phyloP scores from a whole-genome alignment of 2,113 vertebrate species.

The Varanus komodoensis region DNA sequence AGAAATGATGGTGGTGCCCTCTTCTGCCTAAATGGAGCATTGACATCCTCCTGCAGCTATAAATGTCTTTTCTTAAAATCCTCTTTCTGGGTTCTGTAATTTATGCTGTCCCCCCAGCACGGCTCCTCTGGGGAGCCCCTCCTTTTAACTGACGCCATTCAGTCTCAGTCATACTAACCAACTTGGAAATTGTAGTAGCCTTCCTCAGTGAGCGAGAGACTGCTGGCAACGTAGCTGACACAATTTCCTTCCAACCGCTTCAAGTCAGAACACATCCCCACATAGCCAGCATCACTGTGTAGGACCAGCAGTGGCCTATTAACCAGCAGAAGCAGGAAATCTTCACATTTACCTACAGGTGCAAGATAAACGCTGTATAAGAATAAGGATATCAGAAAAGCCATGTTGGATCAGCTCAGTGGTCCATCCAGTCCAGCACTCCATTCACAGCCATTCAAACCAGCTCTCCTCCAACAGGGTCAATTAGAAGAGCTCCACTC shows the following conservation, averaged over 20 bases:
- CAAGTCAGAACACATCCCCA: slow-evolving; percentile 31
- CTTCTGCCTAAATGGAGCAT: not conserved
- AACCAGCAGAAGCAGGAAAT: slow-evolving; percentile 45
- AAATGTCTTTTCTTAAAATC: not conserved
- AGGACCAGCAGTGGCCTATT: slow-evolving; percentile 53
- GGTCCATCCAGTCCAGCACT: too few relatives aligned
- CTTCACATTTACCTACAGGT: slow-evolving; percentile 33
- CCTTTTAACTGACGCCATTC: not conserved
- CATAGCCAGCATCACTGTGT: slow-evolving; percentile 52
- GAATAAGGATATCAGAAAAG: too few relatives aligned
- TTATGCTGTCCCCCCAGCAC: not conserved
- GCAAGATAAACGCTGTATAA: not conserved
- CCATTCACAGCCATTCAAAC: too few relatives aligned
- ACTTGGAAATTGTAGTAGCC: slow-evolving; percentile 51
- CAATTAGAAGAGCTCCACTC: too few relatives aligned
- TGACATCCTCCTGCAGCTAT: not conserved
- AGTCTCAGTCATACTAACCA: slow-evolving; percentile 25
- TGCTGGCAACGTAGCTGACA: slow-evolving; percentile 29
- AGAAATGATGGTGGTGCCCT: not conserved
- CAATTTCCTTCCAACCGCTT: slow-evolving; percentile 42
- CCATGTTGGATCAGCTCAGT: too few relatives aligned
- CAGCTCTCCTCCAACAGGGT: too few relatives aligned
- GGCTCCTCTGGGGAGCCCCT: not conserved
- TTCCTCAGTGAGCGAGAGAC: slow-evolving; percentile 26
- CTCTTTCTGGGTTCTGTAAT: not conserved